Base-by-base conservation (phyloP, 1,140 invertebrate species). In the Drosophila jambulina region DNA sequence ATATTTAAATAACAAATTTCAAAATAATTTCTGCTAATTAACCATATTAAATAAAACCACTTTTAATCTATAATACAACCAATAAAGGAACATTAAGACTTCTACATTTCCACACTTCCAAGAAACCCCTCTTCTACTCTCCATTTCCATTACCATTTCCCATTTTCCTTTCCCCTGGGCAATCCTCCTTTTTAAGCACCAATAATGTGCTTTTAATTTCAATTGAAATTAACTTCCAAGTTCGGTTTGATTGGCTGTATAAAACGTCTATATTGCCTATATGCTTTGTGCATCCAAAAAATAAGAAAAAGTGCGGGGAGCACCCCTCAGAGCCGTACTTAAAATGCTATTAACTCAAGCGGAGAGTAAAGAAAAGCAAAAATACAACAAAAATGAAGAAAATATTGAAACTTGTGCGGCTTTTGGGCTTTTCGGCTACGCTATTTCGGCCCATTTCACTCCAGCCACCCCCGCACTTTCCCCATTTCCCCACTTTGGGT, bases 311-410 rank as follows among this genome's bases (percentile, higher is more conserved):
- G 9, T 6, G 10, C 0, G 19, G 5, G 43, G 43, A 13, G n/a
- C 42, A 21, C 42, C 49, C 9, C n/a, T 45, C 21, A 23, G 21
- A 12, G 45, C 17, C 82, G 85, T 88, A 88, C 85, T 88, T 88
- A 88, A 90, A 88, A 88, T 90, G 85, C 85, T 90, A 88, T 88
- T 88, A 88, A 90, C 85, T 90, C 65, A 57, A 77, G 62, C 63
- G 61, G 43, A 40, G 29, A 54, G 60, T 25, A 38, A 21, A 62
- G 29, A 56, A 32, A 38, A 15, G 2, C 9, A 34, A 64, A 23
- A 12, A 58, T 13, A 32, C n/a, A 19, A 32, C 27, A 15, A 42
- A 19, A 42, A 36, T 9, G 58, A 29, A 58, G 40, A 62, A 78
- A 79, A 90, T 48, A 72, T 81, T 85, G 62, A 70, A 88, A 88